phyloP scores from a whole-genome alignment of 1,140 invertebrate genomes.

The Pseudoatta argentina region DNA sequence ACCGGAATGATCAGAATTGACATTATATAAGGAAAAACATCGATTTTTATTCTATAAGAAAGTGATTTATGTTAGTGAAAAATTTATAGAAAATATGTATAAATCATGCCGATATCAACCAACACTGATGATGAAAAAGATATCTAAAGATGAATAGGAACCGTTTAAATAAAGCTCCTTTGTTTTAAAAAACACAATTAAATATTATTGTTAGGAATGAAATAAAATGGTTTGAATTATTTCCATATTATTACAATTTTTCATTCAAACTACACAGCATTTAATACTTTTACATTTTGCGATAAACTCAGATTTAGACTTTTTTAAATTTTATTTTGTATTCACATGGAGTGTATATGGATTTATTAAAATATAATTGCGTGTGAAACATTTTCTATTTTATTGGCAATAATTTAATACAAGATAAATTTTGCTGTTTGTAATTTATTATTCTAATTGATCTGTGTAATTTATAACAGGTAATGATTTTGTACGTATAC shows the following conservation, averaged over 20 bases:
- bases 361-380: background rate
- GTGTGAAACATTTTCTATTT: background rate
- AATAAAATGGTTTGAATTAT: background rate
- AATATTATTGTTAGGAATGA: background rate
- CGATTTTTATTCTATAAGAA: conserved; percentile 39
- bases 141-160: background rate
- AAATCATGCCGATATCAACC: background rate
- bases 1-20: conserved; percentile 53
- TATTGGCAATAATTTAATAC: background rate
- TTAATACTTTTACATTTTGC: background rate
- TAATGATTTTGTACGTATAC: background rate
- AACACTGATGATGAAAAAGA: background rate
- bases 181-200: background rate
- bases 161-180: background rate
- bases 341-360: no score
- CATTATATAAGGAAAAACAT: conserved; percentile 61
- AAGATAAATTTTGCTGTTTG: background rate
- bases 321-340: background rate
- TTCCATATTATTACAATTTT: background rate
- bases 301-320: background rate
- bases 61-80: background rate
- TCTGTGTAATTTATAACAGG: background rate
- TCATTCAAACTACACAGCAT: background rate
- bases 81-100: background rate
- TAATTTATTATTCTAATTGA: background rate